Evolutionary conservation across 2,113 vertebrate genomes (phyloP).

Genomic region (Orthonyx spaldingii): DNA sequence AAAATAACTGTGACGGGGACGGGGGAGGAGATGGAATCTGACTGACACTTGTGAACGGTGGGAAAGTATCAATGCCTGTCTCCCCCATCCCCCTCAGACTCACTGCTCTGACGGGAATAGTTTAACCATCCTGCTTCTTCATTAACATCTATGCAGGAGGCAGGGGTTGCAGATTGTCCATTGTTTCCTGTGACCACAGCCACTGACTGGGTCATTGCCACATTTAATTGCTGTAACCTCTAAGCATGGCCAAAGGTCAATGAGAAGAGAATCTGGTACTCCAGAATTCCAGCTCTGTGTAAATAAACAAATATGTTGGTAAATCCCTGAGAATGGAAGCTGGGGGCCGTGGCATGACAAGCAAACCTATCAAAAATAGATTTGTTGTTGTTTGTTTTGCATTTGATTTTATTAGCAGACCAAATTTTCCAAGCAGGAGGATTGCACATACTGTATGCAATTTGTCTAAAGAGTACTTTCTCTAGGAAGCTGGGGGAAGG

Average conservation of each 20-base stretch:
- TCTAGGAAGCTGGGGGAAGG: neutral
- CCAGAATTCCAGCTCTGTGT: neutral
- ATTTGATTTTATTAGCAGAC: slow-evolving; percentile 17
- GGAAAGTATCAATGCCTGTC: too few relatives aligned
- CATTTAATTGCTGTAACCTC: neutral
- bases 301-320: slow-evolving; percentile 36
- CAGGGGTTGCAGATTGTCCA: too few relatives aligned
- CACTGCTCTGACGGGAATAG: too few relatives aligned
- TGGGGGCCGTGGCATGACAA: neutral
- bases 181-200: too few relatives aligned
- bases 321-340: neutral
- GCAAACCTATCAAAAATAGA: neutral
- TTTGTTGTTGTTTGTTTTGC: neutral
- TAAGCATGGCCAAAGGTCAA: neutral
- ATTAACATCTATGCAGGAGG: too few relatives aligned
- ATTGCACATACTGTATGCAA: neutral
- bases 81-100: too few relatives aligned
- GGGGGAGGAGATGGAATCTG: too few relatives aligned
- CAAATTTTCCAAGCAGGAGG: neutral
- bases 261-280: neutral
- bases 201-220: too few relatives aligned
- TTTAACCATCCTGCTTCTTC: too few relatives aligned
- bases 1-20: too few relatives aligned
- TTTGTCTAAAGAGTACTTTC: neutral
- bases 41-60: too few relatives aligned